Conservation (phyloP, 2,113 vertebrate genomes). For the Syngnathus scovelli region DNA sequence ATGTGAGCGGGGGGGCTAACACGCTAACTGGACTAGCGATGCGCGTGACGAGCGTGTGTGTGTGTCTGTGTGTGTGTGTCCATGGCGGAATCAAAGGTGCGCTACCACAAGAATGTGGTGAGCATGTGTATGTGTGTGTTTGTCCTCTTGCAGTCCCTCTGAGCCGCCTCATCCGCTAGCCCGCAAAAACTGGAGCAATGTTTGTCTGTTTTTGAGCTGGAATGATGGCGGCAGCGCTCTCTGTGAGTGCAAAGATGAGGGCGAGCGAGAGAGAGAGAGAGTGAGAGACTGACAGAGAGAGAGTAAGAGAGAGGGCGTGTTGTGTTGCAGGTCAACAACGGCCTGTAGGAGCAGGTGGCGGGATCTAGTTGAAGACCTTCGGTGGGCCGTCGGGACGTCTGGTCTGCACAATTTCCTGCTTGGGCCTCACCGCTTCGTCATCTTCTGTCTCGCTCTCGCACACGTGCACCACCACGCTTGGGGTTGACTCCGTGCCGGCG, state of each 20-base stretch:
- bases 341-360: slow-evolving; percentile 12
- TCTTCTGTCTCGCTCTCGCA: slow-evolving; percentile 89
- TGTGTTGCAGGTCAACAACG: slow-evolving; percentile 57
- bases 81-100: slow-evolving; percentile 38
- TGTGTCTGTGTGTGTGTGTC: too few species aligned
- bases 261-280: slow-evolving; percentile 40
- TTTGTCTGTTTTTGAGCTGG: slow-evolving; percentile 67
- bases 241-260: slow-evolving; percentile 66
- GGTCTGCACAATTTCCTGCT: slow-evolving; percentile 91
- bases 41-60: neutral
- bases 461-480: slow-evolving; percentile 95
- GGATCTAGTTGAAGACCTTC: slow-evolving; percentile 69
- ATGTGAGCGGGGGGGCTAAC: slow-evolving; percentile 30
- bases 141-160: slow-evolving; percentile 59
- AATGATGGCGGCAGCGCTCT: slow-evolving; percentile 71
- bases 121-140: slow-evolving; percentile 24
- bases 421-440: slow-evolving; percentile 83
- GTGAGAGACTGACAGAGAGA: neutral
- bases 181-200: slow-evolving; percentile 64
- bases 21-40: slow-evolving; percentile 40
- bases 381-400: slow-evolving; percentile 80
- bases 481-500: slow-evolving; percentile 92
- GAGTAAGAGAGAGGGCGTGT: slow-evolving; percentile 33
- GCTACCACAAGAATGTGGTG: slow-evolving; percentile 59
- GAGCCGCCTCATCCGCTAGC: slow-evolving; percentile 61